These are phyloP conservation scores for Apeltes quadracus DNA, from an alignment of 2,113 vertebrate genomes.

Conservation along the genomic window DNA sequence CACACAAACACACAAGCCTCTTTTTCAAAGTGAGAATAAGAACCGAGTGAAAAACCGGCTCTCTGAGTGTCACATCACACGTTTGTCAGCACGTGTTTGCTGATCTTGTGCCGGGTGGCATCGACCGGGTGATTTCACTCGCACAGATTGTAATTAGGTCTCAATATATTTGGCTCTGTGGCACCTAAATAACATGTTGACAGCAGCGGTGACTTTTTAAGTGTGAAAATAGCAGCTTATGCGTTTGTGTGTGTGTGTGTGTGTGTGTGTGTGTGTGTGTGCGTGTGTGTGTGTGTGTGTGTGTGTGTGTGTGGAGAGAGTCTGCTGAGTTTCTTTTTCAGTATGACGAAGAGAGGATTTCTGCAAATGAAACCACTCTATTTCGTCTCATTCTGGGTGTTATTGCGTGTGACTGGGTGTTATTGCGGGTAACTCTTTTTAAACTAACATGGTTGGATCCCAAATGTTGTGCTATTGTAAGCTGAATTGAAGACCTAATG, in stretches of 20 bases:
- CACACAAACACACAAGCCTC: slow-evolving; percentile 28
- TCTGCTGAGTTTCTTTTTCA: slow-evolving; percentile 43
- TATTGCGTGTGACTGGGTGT: not conserved
- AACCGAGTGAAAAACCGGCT: slow-evolving; percentile 18
- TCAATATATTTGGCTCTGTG: slow-evolving; percentile 50
- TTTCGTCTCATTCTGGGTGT: slow-evolving; percentile 1
- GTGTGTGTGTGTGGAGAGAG: slow-evolving; percentile 21
- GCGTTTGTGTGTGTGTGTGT: slow-evolving; percentile 31
- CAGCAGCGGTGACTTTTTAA: slow-evolving; percentile 17
- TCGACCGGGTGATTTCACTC: slow-evolving; percentile 32
- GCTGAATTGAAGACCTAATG: not conserved
- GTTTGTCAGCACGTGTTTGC: slow-evolving; percentile 20
- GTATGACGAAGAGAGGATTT: slow-evolving; percentile 1
- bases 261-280: slow-evolving; percentile 19
- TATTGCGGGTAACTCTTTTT: not conserved
- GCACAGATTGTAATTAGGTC: slow-evolving; percentile 62
- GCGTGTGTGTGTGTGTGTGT: slow-evolving; percentile 26
- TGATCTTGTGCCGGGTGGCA: slow-evolving; percentile 24
- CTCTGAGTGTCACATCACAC: slow-evolving; percentile 6
- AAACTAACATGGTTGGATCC: not conserved
- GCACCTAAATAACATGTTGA: slow-evolving; percentile 61
- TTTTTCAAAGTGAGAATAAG: slow-evolving; percentile 22
- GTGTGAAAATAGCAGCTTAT: slow-evolving; percentile 55
- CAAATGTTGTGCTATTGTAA: not conserved
- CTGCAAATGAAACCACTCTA: not conserved